Percentiles rank a stretch among this genome's conserved stretches.
phyloP scores from a whole-genome alignment of 2,888 invertebrate species.

The Fragum sueziense region DNA sequence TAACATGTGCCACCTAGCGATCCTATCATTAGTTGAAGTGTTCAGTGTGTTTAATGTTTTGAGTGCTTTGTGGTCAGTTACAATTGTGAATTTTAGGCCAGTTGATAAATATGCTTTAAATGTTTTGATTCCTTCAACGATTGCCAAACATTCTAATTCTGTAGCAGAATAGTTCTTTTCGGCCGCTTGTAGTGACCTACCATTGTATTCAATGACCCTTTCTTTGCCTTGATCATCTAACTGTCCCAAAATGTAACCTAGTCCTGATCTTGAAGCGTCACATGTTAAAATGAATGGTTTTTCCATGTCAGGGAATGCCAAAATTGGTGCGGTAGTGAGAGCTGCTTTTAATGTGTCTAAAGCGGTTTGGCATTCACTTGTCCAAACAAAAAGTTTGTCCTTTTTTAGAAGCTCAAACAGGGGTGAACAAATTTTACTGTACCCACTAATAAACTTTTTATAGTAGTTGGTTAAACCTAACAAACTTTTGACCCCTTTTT shows the following conservation, averaged over 20 bases:
- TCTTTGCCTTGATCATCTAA: slow-evolving; percentile 46
- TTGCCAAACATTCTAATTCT: slow-evolving; percentile 60
- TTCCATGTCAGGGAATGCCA: slow-evolving; percentile 55
- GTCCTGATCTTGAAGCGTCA: slow-evolving; percentile 48
- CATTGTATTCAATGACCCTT: slow-evolving; percentile 51
- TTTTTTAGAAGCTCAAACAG: slow-evolving; percentile 44
- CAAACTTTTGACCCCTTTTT: slow-evolving; percentile 54
- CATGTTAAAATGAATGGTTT: slow-evolving; percentile 51
- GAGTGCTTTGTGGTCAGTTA: slow-evolving; percentile 60
- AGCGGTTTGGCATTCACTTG: slow-evolving; percentile 52
- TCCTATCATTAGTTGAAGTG: slow-evolving; percentile 32
- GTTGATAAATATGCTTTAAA: slow-evolving; percentile 44
- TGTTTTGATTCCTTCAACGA: slow-evolving; percentile 54
- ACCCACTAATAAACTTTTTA: slow-evolving; percentile 47
- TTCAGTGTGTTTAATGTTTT: slow-evolving; percentile 28
- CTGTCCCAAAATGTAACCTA: slow-evolving; percentile 59
- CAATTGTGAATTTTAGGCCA: slow-evolving; percentile 41
- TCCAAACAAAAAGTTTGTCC: slow-evolving; percentile 28
- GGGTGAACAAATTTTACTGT: slow-evolving; percentile 49
- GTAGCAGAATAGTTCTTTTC: slow-evolving; percentile 19
- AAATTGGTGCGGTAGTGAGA: slow-evolving; percentile 48
- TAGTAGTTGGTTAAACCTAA: slow-evolving; percentile 62
- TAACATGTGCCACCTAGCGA: slow-evolving; percentile 47
- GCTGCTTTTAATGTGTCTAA: slow-evolving; percentile 49
- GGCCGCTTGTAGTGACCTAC: slow-evolving; percentile 81